phyloP scores from a whole-genome alignment of 2,113 vertebrate species.

The Malurus cyaneus region DNA sequence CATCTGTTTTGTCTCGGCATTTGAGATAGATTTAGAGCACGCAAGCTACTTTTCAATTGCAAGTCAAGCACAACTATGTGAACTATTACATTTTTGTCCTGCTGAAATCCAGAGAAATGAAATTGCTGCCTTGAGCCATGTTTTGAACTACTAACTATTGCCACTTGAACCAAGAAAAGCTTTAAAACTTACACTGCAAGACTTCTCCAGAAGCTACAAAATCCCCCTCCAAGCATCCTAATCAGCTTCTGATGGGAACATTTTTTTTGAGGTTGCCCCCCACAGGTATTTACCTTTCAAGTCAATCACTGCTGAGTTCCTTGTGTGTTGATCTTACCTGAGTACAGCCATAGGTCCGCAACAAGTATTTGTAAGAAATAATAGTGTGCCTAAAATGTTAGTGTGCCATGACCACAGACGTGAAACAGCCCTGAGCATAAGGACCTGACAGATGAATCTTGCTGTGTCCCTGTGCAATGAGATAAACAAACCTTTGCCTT shows the following conservation, averaged over 20 bases:
- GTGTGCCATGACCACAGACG: neutral
- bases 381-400: neutral
- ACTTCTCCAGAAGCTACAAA: neutral
- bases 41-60: conserved; percentile 3
- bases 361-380: neutral
- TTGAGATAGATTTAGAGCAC: conserved; percentile 41
- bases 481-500: conserved; percentile 16
- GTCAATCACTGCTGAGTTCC: neutral
- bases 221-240: neutral
- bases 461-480: neutral
- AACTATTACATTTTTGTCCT: conserved; percentile 37
- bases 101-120: conserved; percentile 12
- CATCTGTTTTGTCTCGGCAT: neutral
- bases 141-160: conserved; percentile 27
- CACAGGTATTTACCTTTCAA: neutral
- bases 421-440: neutral
- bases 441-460: neutral
- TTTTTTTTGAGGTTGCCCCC: neutral
- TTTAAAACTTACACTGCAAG: neutral
- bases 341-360: neutral
- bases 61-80: neutral
- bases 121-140: conserved; percentile 29
- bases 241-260: neutral
- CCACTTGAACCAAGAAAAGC: conserved; percentile 1
- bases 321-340: neutral